Evolutionary conservation across 2,888 invertebrate species (phyloP).

Genomic region (Tetanocera ferruginea): DNA sequence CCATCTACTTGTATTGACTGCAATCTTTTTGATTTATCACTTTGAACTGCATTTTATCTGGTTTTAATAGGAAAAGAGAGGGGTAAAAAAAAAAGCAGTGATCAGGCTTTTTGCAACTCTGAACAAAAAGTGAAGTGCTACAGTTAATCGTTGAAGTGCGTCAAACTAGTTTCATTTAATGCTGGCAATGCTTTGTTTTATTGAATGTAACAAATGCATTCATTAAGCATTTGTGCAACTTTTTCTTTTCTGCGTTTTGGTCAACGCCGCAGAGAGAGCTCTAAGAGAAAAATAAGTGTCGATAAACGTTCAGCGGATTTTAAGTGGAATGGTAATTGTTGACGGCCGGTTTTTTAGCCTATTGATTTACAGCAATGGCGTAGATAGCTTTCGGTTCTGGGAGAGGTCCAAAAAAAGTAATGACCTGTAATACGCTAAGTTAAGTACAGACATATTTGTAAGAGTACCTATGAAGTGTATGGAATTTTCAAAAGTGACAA

Average conservation of each 20-base stretch:
- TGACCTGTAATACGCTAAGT: too few species aligned
- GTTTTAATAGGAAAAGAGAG: not conserved
- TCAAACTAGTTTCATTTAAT: not conserved
- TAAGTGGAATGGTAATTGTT: not conserved
- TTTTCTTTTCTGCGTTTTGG: not conserved
- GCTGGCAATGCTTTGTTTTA: not conserved
- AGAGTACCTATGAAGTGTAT: too few species aligned
- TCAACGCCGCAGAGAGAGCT: not conserved
- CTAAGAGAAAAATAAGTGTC: not conserved
- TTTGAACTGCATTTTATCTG: not conserved
- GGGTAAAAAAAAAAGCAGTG: not conserved
- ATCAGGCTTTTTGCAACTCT: not conserved
- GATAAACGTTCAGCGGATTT: not conserved
- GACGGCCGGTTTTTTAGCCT: too few species aligned
- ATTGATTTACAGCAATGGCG: too few species aligned
- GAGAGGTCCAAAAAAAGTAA: too few species aligned
- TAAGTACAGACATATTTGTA: too few species aligned
- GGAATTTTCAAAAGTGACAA: too few species aligned
- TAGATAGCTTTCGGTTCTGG: too few species aligned
- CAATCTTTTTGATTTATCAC: slow-evolving; percentile 9
- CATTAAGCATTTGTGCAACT: not conserved
- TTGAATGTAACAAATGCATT: not conserved
- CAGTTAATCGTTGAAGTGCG: slow-evolving; percentile 1
- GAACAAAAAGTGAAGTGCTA: not conserved
- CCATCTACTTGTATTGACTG: not conserved